phyloP scores from a whole-genome alignment of 2,113 vertebrate genomes.

The Isurus oxyrinchus region DNA sequence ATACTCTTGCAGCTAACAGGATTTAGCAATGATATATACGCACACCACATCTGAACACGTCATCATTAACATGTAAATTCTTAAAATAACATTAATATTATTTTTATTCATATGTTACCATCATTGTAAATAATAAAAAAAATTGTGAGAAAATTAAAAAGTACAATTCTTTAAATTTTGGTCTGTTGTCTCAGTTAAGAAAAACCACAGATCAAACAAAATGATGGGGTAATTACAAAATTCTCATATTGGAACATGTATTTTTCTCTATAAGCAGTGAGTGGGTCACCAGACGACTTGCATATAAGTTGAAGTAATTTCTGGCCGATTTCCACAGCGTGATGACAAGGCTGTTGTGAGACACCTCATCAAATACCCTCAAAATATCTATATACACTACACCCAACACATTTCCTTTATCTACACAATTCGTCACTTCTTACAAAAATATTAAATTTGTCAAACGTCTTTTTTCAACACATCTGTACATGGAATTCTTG shows the following conservation, averaged over 20 bases:
- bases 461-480: neutral
- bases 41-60: neutral
- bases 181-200: neutral
- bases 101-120: neutral
- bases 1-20: neutral
- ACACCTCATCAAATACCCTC: neutral
- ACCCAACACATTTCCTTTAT: neutral
- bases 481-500: neutral
- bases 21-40: neutral
- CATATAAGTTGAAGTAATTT: neutral
- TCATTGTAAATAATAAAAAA: neutral
- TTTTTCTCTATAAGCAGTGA: neutral
- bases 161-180: neutral
- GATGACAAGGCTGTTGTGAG: neutral
- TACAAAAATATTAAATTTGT: too few relatives aligned
- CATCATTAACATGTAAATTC: neutral
- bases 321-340: neutral
- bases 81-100: neutral
- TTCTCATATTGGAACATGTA: neutral
- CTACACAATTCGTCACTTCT: neutral
- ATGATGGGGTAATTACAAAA: neutral
- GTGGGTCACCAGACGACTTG: neutral
- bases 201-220: neutral
- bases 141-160: neutral
- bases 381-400: neutral